Evolutionary conservation across 2,113 vertebrate genomes (phyloP), one percentile per base, ranked within the genome.

Genomic region (Blennius ocellaris): DNA sequence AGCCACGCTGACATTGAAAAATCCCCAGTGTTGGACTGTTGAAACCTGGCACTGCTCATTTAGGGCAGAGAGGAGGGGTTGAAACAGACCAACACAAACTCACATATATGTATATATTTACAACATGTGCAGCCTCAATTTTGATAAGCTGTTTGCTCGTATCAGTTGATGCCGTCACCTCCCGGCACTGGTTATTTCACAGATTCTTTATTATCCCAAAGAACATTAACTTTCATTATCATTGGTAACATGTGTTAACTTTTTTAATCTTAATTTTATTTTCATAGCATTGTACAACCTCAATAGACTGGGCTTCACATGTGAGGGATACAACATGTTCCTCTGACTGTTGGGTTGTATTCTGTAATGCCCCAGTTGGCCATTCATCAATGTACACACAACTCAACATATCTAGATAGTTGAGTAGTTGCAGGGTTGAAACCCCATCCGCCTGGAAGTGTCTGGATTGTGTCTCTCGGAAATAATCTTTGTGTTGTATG

Each of bases 1-100:
- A 87, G 86, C 79, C 73, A n/a, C 69, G 57, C 70, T 90, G 90
- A 92, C 91, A 90, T 93, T 91, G 90, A 86, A 87, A 85, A 67
- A 80, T 76, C 69, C 75, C 76, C 72, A 60, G 72, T 57, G 78
- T 76, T 57, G 77, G 56, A 60, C 62, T 60, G 69, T 70, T 83
- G 81, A 83, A 91, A 86, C 65, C 69, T 60, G 70, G 80, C 78
- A 85, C 78, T 79, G 67, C 78, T 90, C 79, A 84, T 84, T 71
- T 73, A 69, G 84, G 76, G 8, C 79, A 62, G 74, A 69, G 47
- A 69, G 56, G 68, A 79, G 62, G 55, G 52, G 73, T 70, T 70
- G 76, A 76, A 53, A 81, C 62, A n/a, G 40, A 76, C 41, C 8
- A n/a, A 81, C 21, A 44, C 40, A 70, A 45, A 61, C 52, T 11